A percentile compares a stretch with the other conserved stretches of the same genome.
phyloP scores from a whole-genome alignment of 1,140 invertebrate genomes.

The Andricus grossulariae region DNA sequence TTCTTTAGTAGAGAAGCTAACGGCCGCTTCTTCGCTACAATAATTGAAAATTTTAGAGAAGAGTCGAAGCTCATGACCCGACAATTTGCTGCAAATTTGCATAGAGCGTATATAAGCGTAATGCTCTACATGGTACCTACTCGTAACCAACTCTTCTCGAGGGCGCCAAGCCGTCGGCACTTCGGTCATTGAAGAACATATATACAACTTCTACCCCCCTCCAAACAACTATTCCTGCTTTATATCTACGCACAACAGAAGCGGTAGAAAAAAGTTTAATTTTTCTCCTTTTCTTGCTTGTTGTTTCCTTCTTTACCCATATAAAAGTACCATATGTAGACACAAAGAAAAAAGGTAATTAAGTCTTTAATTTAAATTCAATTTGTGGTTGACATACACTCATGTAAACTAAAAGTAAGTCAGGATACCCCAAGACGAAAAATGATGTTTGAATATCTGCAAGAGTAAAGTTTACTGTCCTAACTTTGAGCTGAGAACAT shows the following conservation, averaged over 20 bases:
- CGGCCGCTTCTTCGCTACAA: neutral
- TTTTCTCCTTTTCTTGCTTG: neutral
- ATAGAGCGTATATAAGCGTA: slow-evolving; percentile 63
- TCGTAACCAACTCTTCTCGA: slow-evolving; percentile 55
- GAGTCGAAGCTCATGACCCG: slow-evolving; percentile 51
- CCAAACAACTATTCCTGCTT: slow-evolving; percentile 9
- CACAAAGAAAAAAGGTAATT: no score
- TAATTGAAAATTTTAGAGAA: slow-evolving; percentile 36
- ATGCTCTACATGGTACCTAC: slow-evolving; percentile 47
- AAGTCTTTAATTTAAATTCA: no score
- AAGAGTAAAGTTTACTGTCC: no score
- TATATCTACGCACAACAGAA: neutral
- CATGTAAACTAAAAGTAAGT: no score
- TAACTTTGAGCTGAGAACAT: no score
- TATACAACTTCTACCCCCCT: slow-evolving; percentile 23
- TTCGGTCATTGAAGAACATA: slow-evolving; percentile 50
- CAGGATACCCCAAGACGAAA: no score
- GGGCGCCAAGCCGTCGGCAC: slow-evolving; percentile 56
- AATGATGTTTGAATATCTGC: no score
- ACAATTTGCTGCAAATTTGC: slow-evolving; percentile 66
- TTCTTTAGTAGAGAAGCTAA: neutral
- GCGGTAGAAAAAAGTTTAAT: neutral
- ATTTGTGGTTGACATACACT: no score
- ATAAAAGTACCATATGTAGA: no score
- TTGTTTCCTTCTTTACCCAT: neutral